Evolutionary conservation across 2,797 vertebrate genomes (phyloP).

Genomic region (Emys orbicularis): DNA sequence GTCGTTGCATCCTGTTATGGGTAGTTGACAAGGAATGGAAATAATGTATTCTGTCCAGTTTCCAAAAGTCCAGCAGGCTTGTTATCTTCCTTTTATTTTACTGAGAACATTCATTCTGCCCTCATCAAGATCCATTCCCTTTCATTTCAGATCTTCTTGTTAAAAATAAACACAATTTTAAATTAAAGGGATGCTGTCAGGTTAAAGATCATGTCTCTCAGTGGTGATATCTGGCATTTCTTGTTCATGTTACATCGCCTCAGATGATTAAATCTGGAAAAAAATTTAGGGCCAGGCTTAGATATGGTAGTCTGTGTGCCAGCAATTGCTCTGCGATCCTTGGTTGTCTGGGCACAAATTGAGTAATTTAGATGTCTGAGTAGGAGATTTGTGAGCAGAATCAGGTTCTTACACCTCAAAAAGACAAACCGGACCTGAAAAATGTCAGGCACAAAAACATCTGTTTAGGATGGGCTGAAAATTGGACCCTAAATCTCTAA

Average conservation of each 20-base stretch:
- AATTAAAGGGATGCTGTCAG: background rate
- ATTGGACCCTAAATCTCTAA: background rate
- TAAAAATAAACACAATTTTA: background rate
- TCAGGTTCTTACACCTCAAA: background rate
- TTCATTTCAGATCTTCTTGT: background rate
- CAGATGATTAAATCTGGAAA: background rate
- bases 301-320: background rate
- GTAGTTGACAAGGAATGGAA: background rate
- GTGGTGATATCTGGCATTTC: background rate
- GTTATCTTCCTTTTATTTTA: background rate
- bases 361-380: background rate
- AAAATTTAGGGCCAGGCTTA: background rate
- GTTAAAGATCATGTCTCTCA: background rate
- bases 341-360: background rate
- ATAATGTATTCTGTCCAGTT: background rate
- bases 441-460: rapidly evolving
- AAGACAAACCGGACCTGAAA: background rate
- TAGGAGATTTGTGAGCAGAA: background rate
- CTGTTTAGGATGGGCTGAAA: background rate
- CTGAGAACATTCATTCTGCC: background rate
- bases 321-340: background rate
- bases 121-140: background rate
- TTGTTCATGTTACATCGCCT: background rate
- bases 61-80: background rate
- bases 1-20: background rate